A percentile compares a stretch with the other conserved stretches of the same genome.
Conservation (phyloP, 2,888 invertebrate species). For the Diogma glabrata region DNA sequence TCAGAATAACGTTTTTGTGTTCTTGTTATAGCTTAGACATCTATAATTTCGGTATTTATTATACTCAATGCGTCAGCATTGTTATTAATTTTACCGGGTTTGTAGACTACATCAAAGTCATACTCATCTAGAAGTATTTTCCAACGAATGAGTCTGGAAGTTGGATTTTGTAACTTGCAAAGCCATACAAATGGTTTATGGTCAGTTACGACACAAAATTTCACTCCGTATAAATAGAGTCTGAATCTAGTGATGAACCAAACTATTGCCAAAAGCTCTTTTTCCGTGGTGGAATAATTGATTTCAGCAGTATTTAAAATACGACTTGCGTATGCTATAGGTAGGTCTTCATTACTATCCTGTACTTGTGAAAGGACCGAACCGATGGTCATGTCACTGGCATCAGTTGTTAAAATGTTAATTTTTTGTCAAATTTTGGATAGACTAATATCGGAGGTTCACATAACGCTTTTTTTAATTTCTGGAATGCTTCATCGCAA, state of each 20-base stretch:
- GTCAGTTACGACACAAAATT: conserved; percentile 23
- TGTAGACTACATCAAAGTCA: conserved; percentile 22
- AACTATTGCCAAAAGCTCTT: conserved; percentile 21
- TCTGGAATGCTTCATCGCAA: not conserved
- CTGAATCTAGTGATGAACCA: conserved; percentile 20
- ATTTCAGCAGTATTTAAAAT: conserved; percentile 20
- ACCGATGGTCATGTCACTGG: not conserved
- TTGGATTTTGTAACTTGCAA: not conserved
- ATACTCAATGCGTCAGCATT: conserved; percentile 17
- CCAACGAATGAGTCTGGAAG: conserved; percentile 18
- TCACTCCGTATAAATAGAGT: conserved; percentile 22
- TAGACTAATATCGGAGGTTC: not conserved
- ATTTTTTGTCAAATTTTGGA: too few species aligned
- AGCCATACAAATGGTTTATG: conserved; percentile 19
- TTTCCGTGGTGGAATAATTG: conserved; percentile 23
- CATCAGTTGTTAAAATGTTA: not conserved
- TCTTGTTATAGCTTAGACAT: too few species aligned
- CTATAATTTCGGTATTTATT: not conserved
- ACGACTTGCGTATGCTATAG: conserved; percentile 1
- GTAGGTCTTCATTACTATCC: not conserved
- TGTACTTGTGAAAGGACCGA: not conserved
- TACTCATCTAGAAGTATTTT: conserved; percentile 22
- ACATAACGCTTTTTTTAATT: not conserved
- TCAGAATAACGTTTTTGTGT: not conserved
- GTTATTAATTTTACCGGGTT: conserved; percentile 17